Evolutionary conservation across 2,797 vertebrate genomes (phyloP).

Genomic region (Cyprinella venusta): DNA sequence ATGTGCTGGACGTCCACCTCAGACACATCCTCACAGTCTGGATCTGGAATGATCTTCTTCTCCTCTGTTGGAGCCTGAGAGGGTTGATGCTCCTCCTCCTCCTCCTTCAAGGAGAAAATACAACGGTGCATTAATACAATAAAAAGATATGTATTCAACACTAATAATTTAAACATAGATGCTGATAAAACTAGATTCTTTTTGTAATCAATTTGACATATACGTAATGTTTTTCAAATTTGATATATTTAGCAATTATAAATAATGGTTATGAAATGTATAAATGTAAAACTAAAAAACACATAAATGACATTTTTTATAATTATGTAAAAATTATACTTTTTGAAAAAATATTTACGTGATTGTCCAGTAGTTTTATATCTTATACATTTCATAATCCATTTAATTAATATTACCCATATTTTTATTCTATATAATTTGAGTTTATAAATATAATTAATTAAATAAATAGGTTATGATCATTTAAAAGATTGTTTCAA

Average conservation of each 20-base stretch:
- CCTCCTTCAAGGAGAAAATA: conserved; percentile 62
- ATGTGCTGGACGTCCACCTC: conserved; percentile 89
- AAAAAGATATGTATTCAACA: not conserved
- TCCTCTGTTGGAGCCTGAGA: conserved; percentile 76
- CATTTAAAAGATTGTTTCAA: not conserved
- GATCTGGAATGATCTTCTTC: conserved; percentile 92
- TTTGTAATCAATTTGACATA: not conserved
- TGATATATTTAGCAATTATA: not conserved
- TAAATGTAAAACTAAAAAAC: not conserved
- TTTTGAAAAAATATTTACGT: too few relatives aligned
- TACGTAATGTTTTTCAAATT: not conserved
- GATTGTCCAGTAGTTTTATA: too few relatives aligned
- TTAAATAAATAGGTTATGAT: not conserved
- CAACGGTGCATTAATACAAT: not conserved
- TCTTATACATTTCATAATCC: too few relatives aligned
- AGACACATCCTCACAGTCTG: conserved; percentile 88
- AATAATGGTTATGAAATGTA: not conserved
- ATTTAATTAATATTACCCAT: too few relatives aligned
- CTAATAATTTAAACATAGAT: not conserved
- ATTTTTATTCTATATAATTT: not conserved
- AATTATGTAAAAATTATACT: too few relatives aligned
- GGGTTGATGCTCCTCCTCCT: conserved; percentile 78
- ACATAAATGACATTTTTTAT: too few relatives aligned
- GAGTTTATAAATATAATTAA: not conserved
- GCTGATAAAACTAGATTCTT: not conserved